Conservation (phyloP, 1,140 invertebrate species). For the Drosophila bocki region DNA sequence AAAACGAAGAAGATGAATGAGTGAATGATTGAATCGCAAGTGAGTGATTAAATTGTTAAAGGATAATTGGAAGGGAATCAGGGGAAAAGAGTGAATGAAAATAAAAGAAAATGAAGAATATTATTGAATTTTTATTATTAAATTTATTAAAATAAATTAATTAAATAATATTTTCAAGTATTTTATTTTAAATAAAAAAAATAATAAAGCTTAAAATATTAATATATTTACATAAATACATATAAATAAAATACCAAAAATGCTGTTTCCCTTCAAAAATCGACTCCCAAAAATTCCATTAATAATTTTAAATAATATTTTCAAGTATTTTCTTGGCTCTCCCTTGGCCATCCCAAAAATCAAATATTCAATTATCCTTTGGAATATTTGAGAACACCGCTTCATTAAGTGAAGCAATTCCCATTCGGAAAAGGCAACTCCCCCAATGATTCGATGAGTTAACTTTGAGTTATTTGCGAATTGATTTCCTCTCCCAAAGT, state of each 20-base stretch:
- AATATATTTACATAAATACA: background rate
- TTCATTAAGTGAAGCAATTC: conserved; percentile 46
- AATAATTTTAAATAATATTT: background rate
- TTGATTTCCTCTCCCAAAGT: conserved; percentile 28
- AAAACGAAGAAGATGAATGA: conserved; percentile 19
- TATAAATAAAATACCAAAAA: background rate
- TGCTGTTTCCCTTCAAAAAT: background rate
- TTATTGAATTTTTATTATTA: too few relatives aligned
- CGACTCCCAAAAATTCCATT: background rate
- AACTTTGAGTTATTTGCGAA: conserved; percentile 52
- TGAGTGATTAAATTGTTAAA: conserved; percentile 30
- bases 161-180: too few relatives aligned
- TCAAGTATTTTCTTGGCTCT: background rate
- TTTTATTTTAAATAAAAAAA: too few relatives aligned
- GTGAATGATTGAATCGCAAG: conserved; percentile 7
- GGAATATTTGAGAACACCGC: conserved; percentile 38
- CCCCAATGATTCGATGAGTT: conserved; percentile 38
- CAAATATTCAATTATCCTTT: conserved; percentile 42
- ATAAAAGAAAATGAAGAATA: background rate
- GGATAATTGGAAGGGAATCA: conserved; percentile 2
- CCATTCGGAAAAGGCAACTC: conserved; percentile 30
- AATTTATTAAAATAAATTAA: too few relatives aligned
- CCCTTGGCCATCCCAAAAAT: background rate
- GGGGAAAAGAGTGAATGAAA: background rate
- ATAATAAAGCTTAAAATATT: too few relatives aligned